A percentile compares a stretch with the other conserved stretches of the same genome.
phyloP scores from a whole-genome alignment of 2,113 vertebrate genomes.

The Suricata suricatta region DNA sequence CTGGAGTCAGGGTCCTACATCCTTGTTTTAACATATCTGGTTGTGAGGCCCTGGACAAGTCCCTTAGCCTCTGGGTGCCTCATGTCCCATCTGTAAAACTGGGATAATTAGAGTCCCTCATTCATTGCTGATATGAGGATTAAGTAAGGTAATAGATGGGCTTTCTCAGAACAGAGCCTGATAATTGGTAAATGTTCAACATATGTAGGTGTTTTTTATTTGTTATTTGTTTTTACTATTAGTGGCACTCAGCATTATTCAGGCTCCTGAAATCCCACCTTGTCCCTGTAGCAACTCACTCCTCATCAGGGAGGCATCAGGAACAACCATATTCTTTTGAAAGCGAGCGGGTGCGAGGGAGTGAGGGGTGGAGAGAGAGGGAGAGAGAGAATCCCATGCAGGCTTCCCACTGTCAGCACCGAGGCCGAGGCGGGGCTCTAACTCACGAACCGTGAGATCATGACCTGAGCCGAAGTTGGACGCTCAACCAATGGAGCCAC shows the following conservation, averaged over 20 bases:
- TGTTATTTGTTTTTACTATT: not conserved
- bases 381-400: too few relatives aligned
- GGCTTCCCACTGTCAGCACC: too few relatives aligned
- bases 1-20: not conserved
- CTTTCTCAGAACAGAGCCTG: not conserved
- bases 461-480: too few relatives aligned
- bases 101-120: not conserved
- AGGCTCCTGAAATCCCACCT: conserved; percentile 36
- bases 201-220: not conserved
- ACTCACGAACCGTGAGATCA: too few relatives aligned
- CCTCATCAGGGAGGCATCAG: conserved; percentile 67
- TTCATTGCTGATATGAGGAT: not conserved
- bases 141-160: not conserved
- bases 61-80: not conserved
- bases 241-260: not conserved
- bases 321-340: conserved; percentile 35
- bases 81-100: not conserved
- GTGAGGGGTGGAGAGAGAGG: too few relatives aligned
- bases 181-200: not conserved
- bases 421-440: too few relatives aligned
- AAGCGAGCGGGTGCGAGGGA: too few relatives aligned
- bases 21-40: too few relatives aligned
- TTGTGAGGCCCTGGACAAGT: not conserved
- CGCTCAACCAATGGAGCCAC: too few relatives aligned
- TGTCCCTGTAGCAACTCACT: conserved; percentile 37